A percentile compares a stretch with the other conserved stretches of the same genome.
Conservation (phyloP, 1,140 invertebrate species). For the Lordiphosa clarofinis region DNA sequence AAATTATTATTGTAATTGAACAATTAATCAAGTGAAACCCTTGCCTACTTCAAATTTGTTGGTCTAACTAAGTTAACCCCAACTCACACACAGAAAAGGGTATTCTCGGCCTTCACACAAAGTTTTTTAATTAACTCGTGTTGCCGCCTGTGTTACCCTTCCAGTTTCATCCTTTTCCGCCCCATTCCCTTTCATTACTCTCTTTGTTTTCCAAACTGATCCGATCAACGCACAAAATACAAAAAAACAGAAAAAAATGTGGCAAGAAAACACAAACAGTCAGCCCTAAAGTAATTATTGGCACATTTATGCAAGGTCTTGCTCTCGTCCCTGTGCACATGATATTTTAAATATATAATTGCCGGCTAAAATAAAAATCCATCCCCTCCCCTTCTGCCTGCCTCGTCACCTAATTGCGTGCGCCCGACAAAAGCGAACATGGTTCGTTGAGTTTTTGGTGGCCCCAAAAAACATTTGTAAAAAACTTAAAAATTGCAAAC, state of each 20-base stretch:
- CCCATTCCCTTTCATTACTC: conserved; percentile 4
- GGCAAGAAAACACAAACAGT: conserved; percentile 40
- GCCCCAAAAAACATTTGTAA: conserved; percentile 66
- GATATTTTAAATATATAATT: conserved; percentile 75
- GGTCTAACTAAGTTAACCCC: conserved; percentile 11
- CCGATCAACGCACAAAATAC: conserved; percentile 41
- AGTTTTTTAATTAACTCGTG: conserved; percentile 74
- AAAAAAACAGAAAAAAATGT: conserved; percentile 22
- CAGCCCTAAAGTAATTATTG: conserved; percentile 70
- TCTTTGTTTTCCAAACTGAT: conserved; percentile 49
- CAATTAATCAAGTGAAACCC: conserved; percentile 4
- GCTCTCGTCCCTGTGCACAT: conserved; percentile 39
- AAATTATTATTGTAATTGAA: too few species aligned
- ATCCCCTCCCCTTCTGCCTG: background rate
- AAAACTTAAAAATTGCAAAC: conserved; percentile 77
- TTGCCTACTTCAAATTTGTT: conserved; percentile 6
- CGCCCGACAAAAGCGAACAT: conserved; percentile 41
- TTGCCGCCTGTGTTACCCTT: conserved; percentile 1
- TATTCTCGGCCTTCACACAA: conserved; percentile 35
- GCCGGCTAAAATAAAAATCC: conserved; percentile 32
- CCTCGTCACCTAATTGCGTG: conserved; percentile 56
- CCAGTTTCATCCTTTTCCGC: too few species aligned
- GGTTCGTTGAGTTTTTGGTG: conserved; percentile 43
- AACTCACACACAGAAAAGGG: conserved; percentile 9
- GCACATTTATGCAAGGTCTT: conserved; percentile 74